phyloP scores from a whole-genome alignment of 2,888 invertebrate species.

The Oeneis ivallda region DNA sequence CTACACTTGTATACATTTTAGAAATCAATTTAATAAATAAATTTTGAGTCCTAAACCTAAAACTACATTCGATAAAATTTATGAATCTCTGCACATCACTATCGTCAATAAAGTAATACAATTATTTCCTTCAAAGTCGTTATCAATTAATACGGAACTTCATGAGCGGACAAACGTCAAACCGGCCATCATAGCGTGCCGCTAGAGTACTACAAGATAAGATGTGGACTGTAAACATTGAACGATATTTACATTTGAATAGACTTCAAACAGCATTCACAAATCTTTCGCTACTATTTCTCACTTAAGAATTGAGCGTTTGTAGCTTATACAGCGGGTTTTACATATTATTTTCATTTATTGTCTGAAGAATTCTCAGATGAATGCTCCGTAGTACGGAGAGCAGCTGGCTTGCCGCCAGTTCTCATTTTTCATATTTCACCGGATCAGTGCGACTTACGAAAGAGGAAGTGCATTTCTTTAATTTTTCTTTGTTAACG shows the following conservation, averaged over 20 bases:
- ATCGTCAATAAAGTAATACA: too few relatives aligned
- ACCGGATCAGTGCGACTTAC: slow-evolving; percentile 70
- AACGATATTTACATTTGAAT: neutral
- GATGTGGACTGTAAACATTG: neutral
- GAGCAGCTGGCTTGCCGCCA: slow-evolving; percentile 73
- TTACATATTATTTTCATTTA: slow-evolving; percentile 32
- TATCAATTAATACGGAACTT: too few relatives aligned
- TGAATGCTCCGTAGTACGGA: slow-evolving; percentile 74
- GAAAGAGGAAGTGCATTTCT: slow-evolving; percentile 58
- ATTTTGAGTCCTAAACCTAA: too few relatives aligned
- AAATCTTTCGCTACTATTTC: slow-evolving; percentile 9
- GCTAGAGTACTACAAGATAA: neutral
- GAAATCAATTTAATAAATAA: too few relatives aligned
- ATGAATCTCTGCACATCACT: too few relatives aligned
- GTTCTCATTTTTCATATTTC: slow-evolving; percentile 74
- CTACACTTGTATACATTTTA: too few relatives aligned
- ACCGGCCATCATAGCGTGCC: too few relatives aligned
- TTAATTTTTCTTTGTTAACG: slow-evolving; percentile 36
- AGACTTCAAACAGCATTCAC: slow-evolving; percentile 5
- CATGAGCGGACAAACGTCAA: too few relatives aligned
- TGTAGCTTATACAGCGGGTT: slow-evolving; percentile 3
- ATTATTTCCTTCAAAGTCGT: too few relatives aligned
- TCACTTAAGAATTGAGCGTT: slow-evolving; percentile 8
- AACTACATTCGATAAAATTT: too few relatives aligned
- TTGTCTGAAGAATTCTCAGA: slow-evolving; percentile 60